Evolutionary conservation across 2,888 invertebrate genomes (phyloP).

Genomic region (Eilema depressum): DNA sequence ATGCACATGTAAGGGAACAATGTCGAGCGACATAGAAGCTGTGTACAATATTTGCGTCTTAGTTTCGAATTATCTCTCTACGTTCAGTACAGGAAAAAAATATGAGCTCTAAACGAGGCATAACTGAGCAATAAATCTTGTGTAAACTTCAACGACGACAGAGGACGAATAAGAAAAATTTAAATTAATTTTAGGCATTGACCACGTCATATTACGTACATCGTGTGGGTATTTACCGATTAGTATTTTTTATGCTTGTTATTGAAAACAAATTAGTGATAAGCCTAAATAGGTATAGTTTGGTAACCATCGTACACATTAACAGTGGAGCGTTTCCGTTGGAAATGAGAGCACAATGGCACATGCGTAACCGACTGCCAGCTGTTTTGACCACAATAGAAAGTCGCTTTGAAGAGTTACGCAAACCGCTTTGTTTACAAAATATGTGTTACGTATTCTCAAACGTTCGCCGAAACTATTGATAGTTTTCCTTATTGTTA

Average conservation of each 20-base stretch:
- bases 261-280: not conserved
- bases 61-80: not conserved
- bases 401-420: slow-evolving; percentile 74
- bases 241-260: not conserved
- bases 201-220: not conserved
- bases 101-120: slow-evolving; percentile 6
- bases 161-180: slow-evolving; percentile 26
- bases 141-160: slow-evolving; percentile 11
- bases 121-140: slow-evolving; percentile 11
- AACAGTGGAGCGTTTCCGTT: slow-evolving; percentile 60
- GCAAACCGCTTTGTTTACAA: slow-evolving; percentile 75
- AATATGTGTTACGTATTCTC: slow-evolving; percentile 62
- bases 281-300: not conserved
- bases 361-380: slow-evolving; percentile 74
- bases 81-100: slow-evolving; percentile 2
- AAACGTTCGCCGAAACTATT: slow-evolving; percentile 26
- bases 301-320: slow-evolving; percentile 48
- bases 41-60: slow-evolving; percentile 12
- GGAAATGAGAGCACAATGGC: slow-evolving; percentile 76
- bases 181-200: slow-evolving; percentile 12
- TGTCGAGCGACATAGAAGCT: slow-evolving; percentile 28
- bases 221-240: not conserved
- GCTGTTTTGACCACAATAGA: slow-evolving; percentile 79
- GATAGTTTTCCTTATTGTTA: slow-evolving; percentile 44
- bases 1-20: slow-evolving; percentile 32